Percentiles rank a stretch among this genome's conserved stretches.
phyloP scores from a whole-genome alignment of 2,113 vertebrate genomes.

The Myrmecobius fasciatus region DNA sequence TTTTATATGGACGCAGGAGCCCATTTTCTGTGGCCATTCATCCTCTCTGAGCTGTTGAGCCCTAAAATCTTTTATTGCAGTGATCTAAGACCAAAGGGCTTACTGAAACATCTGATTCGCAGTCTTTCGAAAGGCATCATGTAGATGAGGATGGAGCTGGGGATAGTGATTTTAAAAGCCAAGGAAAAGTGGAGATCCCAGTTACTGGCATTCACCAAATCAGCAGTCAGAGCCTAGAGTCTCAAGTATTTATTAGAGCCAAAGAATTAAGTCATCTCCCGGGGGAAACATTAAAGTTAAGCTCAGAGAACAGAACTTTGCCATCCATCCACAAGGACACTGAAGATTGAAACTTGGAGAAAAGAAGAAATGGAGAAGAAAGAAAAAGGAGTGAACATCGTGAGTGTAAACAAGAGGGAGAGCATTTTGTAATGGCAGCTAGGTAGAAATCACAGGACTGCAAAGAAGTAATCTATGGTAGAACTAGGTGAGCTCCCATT shows the following conservation, averaged over 20 bases:
- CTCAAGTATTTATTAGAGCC: conserved; percentile 78
- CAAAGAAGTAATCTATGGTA: neutral
- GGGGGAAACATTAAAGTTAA: conserved; percentile 79
- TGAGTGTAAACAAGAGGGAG: conserved; percentile 24
- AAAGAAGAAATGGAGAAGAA: conserved; percentile 38
- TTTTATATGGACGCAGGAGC: neutral
- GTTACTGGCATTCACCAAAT: conserved; percentile 74
- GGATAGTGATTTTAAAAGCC: conserved; percentile 50
- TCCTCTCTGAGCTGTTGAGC: conserved; percentile 59
- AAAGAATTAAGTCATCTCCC: conserved; percentile 85
- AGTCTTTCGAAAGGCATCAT: conserved; percentile 53
- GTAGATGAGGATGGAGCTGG: conserved; percentile 26
- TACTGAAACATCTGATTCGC: conserved; percentile 28
- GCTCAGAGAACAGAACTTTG: conserved; percentile 74
- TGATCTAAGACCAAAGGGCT: conserved; percentile 51
- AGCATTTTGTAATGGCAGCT: neutral
- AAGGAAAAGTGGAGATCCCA: conserved; percentile 73
- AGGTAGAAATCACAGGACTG: conserved; percentile 47
- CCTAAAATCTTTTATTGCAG: conserved; percentile 20
- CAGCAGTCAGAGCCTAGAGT: conserved; percentile 71
- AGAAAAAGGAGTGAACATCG: conserved; percentile 37
- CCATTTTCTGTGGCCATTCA: conserved; percentile 20
- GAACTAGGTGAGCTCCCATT: neutral
- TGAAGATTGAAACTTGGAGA: conserved; percentile 27
- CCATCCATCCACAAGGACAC: conserved; percentile 63